These are phyloP conservation scores for Phylloscopus trochilus DNA, from an alignment of 2,113 vertebrate species.

Conservation along the genomic window DNA sequence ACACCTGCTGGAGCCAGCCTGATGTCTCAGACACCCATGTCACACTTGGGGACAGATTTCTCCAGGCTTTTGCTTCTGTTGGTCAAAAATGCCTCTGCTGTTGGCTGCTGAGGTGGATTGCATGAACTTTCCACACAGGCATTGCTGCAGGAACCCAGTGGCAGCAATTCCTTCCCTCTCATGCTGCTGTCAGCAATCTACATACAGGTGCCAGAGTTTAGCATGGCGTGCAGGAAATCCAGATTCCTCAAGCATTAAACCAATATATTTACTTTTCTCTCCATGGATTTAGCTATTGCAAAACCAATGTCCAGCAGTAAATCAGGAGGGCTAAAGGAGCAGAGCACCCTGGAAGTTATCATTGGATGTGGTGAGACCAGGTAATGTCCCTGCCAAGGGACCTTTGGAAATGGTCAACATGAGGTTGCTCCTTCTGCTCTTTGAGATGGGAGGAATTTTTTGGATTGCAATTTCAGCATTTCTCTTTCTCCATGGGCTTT, in stretches of 20 bases:
- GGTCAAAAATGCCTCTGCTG: background rate
- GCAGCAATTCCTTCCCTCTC: background rate
- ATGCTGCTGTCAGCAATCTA: background rate
- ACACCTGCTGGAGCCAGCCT: background rate
- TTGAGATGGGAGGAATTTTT: background rate
- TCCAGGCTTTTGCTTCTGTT: background rate
- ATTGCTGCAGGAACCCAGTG: background rate
- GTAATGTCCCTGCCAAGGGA: background rate
- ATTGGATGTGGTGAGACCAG: background rate
- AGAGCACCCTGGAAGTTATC: background rate
- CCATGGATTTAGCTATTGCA: background rate
- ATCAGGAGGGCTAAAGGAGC: background rate
- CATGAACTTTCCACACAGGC: rapidly evolving
- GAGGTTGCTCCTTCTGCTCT: background rate
- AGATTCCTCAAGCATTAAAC: background rate
- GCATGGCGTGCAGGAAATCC: background rate
- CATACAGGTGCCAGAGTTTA: background rate
- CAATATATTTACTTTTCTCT: background rate
- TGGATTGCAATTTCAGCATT: background rate
- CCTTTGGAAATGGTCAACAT: background rate
- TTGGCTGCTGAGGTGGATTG: background rate
- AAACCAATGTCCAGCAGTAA: background rate
- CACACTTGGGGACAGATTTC: background rate
- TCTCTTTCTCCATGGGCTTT: background rate
- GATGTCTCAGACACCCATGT: background rate